Base-by-base conservation (phyloP, 1,140 invertebrate genomes). In the Cecropterus lyciades region DNA sequence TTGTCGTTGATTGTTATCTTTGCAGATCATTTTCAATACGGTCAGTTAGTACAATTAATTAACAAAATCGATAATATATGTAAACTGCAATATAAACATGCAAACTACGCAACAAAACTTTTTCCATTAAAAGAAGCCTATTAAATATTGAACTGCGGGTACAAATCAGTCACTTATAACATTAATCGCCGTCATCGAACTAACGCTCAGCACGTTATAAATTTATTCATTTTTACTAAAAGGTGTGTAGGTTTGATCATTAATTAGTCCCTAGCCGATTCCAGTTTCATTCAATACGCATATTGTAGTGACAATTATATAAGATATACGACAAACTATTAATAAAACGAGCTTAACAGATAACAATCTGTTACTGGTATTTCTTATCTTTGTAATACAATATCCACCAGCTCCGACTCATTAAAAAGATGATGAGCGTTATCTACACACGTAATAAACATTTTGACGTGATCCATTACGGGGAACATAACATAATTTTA, bases 401-500 rank as follows among this genome's bases (percentile, higher is more conserved):
- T 57, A 45, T 48, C 59, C 17, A 42, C 37, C 2, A 20, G 15
- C 6, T 51, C 33, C 30, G n/a, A 33, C 33, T 63, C n/a, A 52
- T 63, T 63, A 63, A 63, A 63, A 42, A 63, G 55, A 57, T 57
- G 55, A 63, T 63, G 46, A 40, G n/a, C 37, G 46, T 42, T 40
- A 51, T 40, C 46, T 51, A 37, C 5, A 62, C 16, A 40, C 16
- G 24, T 24, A 62, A 59, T 67, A 77, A 80, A 80, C 72, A 70
- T 80, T 80, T 73, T 75, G 75, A 80, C 77, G 57, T 67, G 60
- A 69, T 69, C 73, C 56, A 72, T 75, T 72, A 73, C 67, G 70
- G 67, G 71, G 70, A 71, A 80, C 72, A 68, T 75, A 64, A 62
- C 68, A 69, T 67, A 71, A 65, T 64, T 80, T 62, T 62, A 51